A percentile compares a stretch with the other conserved stretches of the same genome.
phyloP scores from a whole-genome alignment of 1,140 invertebrate genomes.

The Episyrphus balteatus region DNA sequence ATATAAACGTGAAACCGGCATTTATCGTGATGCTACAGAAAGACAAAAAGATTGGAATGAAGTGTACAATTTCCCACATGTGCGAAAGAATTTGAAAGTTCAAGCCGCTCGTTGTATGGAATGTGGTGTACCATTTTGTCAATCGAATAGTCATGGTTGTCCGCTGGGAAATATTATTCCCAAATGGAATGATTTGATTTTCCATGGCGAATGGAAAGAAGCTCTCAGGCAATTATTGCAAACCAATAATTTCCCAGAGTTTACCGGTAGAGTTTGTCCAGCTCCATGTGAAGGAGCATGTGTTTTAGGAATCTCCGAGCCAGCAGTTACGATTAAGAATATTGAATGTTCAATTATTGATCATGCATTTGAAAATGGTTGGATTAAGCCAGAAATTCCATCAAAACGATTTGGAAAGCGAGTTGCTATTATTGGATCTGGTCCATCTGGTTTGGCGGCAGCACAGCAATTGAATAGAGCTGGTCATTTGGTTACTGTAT shows the following conservation, averaged over 20 bases:
- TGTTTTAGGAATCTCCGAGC: constrained; percentile 90
- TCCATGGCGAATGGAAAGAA: constrained; percentile 90
- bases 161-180: constrained; percentile 98
- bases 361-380: constrained; percentile 92
- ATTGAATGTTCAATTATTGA: constrained; percentile 99
- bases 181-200: constrained; percentile 97
- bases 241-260: constrained; percentile 99
- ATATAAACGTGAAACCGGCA: constrained; percentile 75
- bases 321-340: constrained; percentile 96
- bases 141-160: constrained; percentile 85
- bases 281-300: constrained; percentile 98
- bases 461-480: constrained; percentile 93
- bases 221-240: constrained; percentile 91
- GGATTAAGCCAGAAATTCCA: constrained; percentile 68
- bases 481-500: constrained; percentile 87
- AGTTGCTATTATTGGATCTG: constrained; percentile 90
- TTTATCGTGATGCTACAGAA: constrained; percentile 74
- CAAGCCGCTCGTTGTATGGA: constrained; percentile 99
- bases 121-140: constrained; percentile 98
- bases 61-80: constrained; percentile 80
- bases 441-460: constrained; percentile 87
- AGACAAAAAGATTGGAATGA: constrained; percentile 93
- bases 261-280: constrained; percentile 95
- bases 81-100: constrained; percentile 74
- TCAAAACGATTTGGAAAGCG: constrained; percentile 65